These are phyloP conservation scores for Intellagama lesueurii DNA, from an alignment of 2,797 vertebrate species.

Conservation along the genomic window DNA sequence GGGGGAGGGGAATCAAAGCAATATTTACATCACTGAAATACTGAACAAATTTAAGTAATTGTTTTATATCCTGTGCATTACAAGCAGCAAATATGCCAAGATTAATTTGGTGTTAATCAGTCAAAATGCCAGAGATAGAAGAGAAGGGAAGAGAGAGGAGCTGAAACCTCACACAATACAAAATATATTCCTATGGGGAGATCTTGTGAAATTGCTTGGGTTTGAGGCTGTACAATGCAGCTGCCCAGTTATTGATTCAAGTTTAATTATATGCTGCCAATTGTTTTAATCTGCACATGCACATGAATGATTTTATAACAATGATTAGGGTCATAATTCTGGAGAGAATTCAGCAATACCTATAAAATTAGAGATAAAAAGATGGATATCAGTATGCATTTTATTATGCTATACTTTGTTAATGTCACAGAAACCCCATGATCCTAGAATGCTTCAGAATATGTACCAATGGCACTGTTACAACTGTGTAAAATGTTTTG, in stretches of 20 bases:
- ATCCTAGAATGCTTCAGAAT: constrained; percentile 18
- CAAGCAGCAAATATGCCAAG: constrained; percentile 76
- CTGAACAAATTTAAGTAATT: constrained; percentile 55
- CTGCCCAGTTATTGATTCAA: constrained; percentile 77
- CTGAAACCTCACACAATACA: constrained; percentile 69
- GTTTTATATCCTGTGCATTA: constrained; percentile 75
- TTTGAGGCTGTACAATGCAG: constrained; percentile 73
- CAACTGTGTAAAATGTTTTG: neutral
- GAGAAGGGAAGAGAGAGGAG: constrained; percentile 36
- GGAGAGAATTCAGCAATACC: neutral
- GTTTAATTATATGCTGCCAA: constrained; percentile 78
- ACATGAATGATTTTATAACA: constrained; percentile 66
- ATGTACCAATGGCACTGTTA: neutral
- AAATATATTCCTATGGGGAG: constrained; percentile 71
- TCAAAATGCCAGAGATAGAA: constrained; percentile 72
- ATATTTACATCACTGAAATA: constrained; percentile 64
- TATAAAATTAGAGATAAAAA: constrained; percentile 9
- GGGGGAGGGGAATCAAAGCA: constrained; percentile 64
- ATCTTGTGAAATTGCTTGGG: constrained; percentile 74
- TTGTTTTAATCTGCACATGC: constrained; percentile 72
- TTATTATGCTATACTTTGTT: neutral
- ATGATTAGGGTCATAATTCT: constrained; percentile 41
- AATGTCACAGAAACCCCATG: neutral
- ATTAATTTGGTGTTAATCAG: constrained; percentile 80
- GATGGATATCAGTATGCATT: neutral